Evolutionary conservation across 2,888 invertebrate species (phyloP), one percentile per base, ranked within the genome.

Genomic region (Chaetoderma sp.): DNA sequence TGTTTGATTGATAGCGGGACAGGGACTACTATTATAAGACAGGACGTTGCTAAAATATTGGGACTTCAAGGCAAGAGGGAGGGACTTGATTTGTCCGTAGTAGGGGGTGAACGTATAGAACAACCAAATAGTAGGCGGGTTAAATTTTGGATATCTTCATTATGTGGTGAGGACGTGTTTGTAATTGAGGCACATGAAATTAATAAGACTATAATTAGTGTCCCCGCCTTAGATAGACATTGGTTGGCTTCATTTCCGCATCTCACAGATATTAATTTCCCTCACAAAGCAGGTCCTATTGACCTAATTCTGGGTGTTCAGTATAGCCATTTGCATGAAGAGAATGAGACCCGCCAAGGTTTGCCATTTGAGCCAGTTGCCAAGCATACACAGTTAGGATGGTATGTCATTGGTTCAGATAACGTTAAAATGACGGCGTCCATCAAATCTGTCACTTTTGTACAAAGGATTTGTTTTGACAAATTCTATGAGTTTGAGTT

Each of bases 401-500:
- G 61, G 61, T 36, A 28, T 42, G 54, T 27, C 21, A 54, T 61
- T 8, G 61, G 61, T 25, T 10, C 54, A 13, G 54, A 61, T 25
- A 42, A 60, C 13, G 47, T 8, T 10, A 8, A 50, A 18, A n/a
- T n/a, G n/a, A n/a, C n/a, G n/a, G 10, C 52, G 16, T n/a, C 47
- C n/a, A 49, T 32, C 16, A 39, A n/a, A 21, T 30, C 28, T 21
- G 50, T 60, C 16, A 50, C 13, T 8, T 52, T 60, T 52, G 36
- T 60, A n/a, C 21, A 60, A 27, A 36, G 52, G 36, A 39, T 60
- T 16, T 25, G 52, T 21, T 18, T 59, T 28, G 18, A 47, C 28
- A 47, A 28, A 23, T 36, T 60, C 13, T 60, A 60, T 39, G 50
- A 60, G 6, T 60, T 60, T 6, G 50, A 59, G 6, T 63, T 63